These are phyloP conservation scores for Drosophila lutescens DNA, from an alignment of 2,888 invertebrate species.

Conservation along the genomic window DNA sequence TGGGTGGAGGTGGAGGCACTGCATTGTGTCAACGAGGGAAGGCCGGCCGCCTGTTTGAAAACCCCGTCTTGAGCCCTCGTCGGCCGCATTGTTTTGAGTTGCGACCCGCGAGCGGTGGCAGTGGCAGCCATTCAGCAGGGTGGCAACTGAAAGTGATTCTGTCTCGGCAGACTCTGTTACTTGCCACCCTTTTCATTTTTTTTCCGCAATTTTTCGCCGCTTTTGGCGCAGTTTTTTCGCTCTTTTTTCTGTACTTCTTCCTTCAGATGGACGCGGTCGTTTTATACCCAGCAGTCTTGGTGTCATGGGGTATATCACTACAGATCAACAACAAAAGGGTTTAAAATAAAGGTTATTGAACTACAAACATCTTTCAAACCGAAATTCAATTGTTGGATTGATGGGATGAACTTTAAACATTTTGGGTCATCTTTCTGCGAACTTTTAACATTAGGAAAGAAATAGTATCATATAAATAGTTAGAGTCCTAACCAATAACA, in stretches of 20 bases:
- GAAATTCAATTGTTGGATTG: no score
- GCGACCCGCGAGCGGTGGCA: slow-evolving; percentile 51
- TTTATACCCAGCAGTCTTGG: slow-evolving; percentile 13
- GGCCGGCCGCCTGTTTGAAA: slow-evolving; percentile 35
- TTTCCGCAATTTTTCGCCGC: slow-evolving; percentile 52
- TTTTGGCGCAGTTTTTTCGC: slow-evolving; percentile 49
- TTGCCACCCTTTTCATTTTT: slow-evolving; percentile 55
- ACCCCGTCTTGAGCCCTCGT: slow-evolving; percentile 43
- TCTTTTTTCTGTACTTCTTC: slow-evolving; percentile 19
- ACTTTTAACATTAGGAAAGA: no score
- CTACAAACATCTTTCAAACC: neutral
- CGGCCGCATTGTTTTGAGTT: slow-evolving; percentile 48
- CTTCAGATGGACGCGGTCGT: slow-evolving; percentile 35
- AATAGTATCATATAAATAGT: no score
- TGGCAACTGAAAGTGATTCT: slow-evolving; percentile 54
- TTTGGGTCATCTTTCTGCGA: no score
- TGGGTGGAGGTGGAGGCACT: slow-evolving; percentile 6
- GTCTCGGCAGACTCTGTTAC: slow-evolving; percentile 53
- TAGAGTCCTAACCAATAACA: no score
- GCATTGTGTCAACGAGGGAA: slow-evolving; percentile 45
- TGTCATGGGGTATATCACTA: neutral
- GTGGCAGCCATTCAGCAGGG: slow-evolving; percentile 42
- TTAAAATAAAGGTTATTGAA: no score
- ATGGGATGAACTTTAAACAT: neutral
- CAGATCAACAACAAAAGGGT: no score